Evolutionary conservation across 2,113 vertebrate genomes (phyloP).

Genomic region (Morphnarchus princeps): DNA sequence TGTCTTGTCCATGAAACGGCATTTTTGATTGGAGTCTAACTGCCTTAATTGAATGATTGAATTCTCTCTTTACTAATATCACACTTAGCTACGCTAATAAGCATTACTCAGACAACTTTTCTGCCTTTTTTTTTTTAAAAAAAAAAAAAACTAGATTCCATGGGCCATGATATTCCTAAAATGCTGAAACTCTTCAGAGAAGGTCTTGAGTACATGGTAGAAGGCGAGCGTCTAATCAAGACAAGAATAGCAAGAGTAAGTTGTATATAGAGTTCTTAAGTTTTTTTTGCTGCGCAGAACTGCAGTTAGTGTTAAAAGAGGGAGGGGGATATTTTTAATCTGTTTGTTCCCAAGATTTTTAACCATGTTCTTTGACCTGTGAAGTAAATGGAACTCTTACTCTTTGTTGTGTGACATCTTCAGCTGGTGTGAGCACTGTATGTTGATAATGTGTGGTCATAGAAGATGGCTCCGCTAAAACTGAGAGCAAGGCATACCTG

Average conservation of each 20-base stretch:
- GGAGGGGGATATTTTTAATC: background rate
- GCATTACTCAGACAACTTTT: background rate
- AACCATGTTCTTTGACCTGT: background rate
- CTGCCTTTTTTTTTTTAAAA: background rate
- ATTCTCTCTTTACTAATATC: background rate
- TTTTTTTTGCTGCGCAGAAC: background rate
- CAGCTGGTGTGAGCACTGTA: background rate
- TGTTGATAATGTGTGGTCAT: background rate
- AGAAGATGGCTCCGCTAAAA: background rate
- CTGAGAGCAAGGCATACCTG: background rate
- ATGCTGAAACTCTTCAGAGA: conserved; percentile 83
- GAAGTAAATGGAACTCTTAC: background rate
- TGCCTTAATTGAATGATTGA: background rate
- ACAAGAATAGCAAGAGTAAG: conserved; percentile 82
- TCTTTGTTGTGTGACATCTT: background rate
- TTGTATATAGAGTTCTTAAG: background rate
- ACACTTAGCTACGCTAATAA: background rate
- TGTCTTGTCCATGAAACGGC: background rate
- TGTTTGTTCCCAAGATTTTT: background rate
- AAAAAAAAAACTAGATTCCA: conserved; percentile 84
- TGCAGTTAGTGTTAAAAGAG: background rate
- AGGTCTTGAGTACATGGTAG: conserved; percentile 81
- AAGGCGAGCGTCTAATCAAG: conserved; percentile 74
- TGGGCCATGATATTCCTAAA: conserved; percentile 79
- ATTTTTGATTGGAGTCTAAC: background rate